Conservation (phyloP, 2,888 invertebrate genomes). For the Bombylius discolor region DNA sequence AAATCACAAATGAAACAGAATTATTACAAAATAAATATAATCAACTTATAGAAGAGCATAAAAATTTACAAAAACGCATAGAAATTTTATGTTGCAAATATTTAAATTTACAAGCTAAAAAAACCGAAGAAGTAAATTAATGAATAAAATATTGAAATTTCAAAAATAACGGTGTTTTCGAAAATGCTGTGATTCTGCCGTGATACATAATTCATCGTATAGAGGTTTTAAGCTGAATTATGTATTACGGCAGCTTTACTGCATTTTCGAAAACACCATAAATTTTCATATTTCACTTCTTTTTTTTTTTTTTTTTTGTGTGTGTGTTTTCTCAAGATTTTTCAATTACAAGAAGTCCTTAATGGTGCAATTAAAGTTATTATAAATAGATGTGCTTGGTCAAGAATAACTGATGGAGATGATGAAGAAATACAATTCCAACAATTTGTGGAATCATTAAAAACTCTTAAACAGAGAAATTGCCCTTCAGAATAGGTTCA, state of each 20-base stretch:
- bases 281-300: background rate
- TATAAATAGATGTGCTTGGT: background rate
- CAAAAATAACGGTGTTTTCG: too few species aligned
- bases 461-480: background rate
- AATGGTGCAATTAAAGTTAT: slow-evolving; percentile 1
- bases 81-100: slow-evolving; percentile 24
- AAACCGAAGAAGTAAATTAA: slow-evolving; percentile 23
- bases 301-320: background rate
- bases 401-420: background rate
- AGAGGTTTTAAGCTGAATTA: too few species aligned
- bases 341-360: slow-evolving; percentile 1
- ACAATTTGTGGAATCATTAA: background rate
- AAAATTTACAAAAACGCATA: slow-evolving; percentile 6
- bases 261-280: too few species aligned
- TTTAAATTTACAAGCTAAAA: slow-evolving; percentile 23
- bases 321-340: too few species aligned
- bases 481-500: background rate
- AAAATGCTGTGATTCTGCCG: too few species aligned
- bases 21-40: slow-evolving; percentile 23
- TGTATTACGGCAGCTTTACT: too few species aligned
- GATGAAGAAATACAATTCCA: background rate
- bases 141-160: too few species aligned
- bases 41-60: slow-evolving; percentile 19
- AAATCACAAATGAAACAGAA: slow-evolving; percentile 22
- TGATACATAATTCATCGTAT: too few species aligned